Conservation (phyloP, 2,888 invertebrate genomes). For the Thalpophila matura region DNA sequence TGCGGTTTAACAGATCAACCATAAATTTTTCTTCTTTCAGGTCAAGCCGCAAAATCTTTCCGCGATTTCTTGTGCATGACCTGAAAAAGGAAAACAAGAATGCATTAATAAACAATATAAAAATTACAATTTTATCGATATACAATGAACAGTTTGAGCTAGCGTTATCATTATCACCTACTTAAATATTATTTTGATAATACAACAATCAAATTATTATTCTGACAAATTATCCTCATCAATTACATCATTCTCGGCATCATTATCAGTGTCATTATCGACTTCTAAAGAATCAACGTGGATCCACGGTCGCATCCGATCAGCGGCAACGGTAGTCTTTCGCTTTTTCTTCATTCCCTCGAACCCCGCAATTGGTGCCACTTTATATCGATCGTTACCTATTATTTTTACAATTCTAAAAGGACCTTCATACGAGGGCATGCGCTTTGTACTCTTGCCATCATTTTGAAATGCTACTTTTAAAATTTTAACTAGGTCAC, state of each 20-base stretch:
- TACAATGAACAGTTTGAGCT: background rate
- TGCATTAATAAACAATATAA: slow-evolving; percentile 1
- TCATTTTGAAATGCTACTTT: slow-evolving; percentile 47
- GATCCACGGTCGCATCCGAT: slow-evolving; percentile 7
- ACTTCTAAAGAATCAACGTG: background rate
- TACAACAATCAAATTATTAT: background rate
- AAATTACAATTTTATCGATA: too few relatives aligned
- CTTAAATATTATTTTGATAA: too few relatives aligned
- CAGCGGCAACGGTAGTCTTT: slow-evolving; percentile 10
- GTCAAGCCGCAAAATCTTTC: too few relatives aligned
- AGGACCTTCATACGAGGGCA: slow-evolving; percentile 49
- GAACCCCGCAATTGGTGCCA: slow-evolving; percentile 19
- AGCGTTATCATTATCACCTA: too few relatives aligned
- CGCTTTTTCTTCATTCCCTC: slow-evolving; percentile 3
- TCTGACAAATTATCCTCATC: background rate
- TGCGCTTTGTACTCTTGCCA: slow-evolving; percentile 56
- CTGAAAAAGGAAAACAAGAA: too few relatives aligned
- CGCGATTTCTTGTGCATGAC: too few relatives aligned
- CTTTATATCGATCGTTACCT: slow-evolving; percentile 49
- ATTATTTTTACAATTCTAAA: slow-evolving; percentile 38
- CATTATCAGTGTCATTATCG: slow-evolving; percentile 4
- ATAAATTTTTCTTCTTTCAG: too few relatives aligned
- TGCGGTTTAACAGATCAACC: too few relatives aligned
- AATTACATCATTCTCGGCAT: background rate
- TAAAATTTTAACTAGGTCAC: slow-evolving; percentile 57